A percentile compares a stretch with the other conserved stretches of the same genome.
Conservation (phyloP, 2,888 invertebrate species). For the Heliconius ismenius region DNA sequence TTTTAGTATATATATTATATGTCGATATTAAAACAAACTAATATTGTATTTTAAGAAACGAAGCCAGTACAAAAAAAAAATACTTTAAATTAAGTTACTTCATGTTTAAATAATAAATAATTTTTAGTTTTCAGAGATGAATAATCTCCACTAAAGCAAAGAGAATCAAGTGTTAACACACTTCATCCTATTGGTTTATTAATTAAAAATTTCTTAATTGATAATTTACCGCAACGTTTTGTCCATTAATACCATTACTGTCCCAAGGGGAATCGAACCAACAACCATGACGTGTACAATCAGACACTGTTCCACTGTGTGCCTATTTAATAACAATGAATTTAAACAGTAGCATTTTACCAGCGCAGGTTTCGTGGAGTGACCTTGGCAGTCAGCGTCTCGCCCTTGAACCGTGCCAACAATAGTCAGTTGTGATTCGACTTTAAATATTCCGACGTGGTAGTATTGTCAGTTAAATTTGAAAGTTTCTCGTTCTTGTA, state of each 20-base stretch:
- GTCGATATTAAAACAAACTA: no score
- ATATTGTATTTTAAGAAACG: no score
- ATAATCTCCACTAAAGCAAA: no score
- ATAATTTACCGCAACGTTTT: background rate
- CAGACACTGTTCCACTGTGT: background rate
- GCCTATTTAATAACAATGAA: background rate
- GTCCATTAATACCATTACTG: no score
- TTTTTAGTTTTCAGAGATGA: no score
- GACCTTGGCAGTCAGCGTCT: conserved; percentile 51
- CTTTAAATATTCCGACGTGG: conserved; percentile 10
- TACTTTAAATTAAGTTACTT: no score
- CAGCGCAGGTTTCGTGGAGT: conserved; percentile 30
- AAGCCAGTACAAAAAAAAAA: no score
- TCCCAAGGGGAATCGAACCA: background rate
- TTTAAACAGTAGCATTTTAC: background rate
- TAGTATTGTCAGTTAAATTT: background rate
- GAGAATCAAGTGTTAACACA: background rate
- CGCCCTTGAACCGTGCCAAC: conserved; percentile 51
- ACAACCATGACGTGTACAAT: background rate
- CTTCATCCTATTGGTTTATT: background rate
- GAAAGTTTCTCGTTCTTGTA: background rate
- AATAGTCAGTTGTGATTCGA: conserved; percentile 30
- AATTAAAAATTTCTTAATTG: background rate
- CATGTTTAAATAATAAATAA: no score
- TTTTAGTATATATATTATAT: background rate